A percentile compares a stretch with the other conserved stretches of the same genome.
phyloP scores from a whole-genome alignment of 2,797 vertebrate genomes.

The Megalops cyprinoides region DNA sequence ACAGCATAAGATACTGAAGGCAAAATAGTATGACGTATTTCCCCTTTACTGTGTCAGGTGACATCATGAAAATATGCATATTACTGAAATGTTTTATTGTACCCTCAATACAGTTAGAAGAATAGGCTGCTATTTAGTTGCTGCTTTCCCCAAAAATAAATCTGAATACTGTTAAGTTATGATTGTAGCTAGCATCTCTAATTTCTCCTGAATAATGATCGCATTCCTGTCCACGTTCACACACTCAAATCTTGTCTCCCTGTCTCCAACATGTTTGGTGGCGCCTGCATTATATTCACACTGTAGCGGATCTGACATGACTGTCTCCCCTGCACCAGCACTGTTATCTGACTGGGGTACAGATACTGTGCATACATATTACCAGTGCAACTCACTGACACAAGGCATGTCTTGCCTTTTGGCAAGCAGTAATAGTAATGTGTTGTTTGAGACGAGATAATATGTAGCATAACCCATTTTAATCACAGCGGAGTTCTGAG shows the following conservation, averaged over 20 bases:
- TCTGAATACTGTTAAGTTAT: background rate
- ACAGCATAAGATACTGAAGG: background rate
- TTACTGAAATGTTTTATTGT: background rate
- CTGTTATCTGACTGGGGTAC: background rate
- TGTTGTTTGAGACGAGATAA: slow-evolving; percentile 9
- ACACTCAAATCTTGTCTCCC: background rate
- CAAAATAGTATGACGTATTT: background rate
- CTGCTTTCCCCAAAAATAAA: background rate
- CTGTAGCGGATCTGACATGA: background rate
- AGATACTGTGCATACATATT: background rate
- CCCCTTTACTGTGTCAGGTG: background rate
- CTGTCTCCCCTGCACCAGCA: background rate
- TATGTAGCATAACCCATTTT: background rate
- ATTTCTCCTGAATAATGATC: slow-evolving; percentile 4
- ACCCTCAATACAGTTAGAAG: background rate
- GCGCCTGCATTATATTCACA: background rate
- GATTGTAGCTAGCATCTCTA: background rate
- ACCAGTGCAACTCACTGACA: background rate
- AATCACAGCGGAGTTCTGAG: background rate
- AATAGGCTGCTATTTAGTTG: background rate
- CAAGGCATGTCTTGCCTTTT: background rate
- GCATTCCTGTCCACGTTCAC: background rate
- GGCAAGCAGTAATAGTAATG: background rate
- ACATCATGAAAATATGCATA: background rate
- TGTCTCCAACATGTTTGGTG: background rate